These are phyloP conservation scores for Equus quagga DNA, from an alignment of 2,113 vertebrate genomes.

Conservation along the genomic window DNA sequence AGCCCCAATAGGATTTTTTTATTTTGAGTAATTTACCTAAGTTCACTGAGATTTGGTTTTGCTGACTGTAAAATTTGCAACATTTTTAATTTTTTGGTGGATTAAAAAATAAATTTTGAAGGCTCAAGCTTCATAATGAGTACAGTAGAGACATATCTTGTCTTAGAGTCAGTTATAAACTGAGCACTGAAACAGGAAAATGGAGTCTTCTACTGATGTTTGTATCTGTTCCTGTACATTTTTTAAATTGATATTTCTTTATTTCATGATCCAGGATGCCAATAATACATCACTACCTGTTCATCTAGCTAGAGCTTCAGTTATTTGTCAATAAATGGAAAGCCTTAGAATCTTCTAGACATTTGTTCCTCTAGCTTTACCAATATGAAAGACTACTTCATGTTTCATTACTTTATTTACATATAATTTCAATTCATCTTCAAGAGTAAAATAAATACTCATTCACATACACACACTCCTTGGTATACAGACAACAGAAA, in stretches of 20 bases:
- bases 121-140: not conserved
- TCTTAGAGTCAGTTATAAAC: not conserved
- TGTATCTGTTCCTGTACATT: not conserved
- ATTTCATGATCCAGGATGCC: not conserved
- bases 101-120: not conserved
- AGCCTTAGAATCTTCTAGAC: not conserved
- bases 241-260: not conserved
- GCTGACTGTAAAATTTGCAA: not conserved
- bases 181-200: not conserved
- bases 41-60: not conserved
- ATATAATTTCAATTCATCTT: not conserved
- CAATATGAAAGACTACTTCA: not conserved
- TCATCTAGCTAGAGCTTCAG: not conserved
- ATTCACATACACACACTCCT: not conserved
- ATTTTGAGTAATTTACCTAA: not conserved
- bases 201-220: not conserved
- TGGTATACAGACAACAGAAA: not conserved
- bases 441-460: not conserved
- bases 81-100: not conserved
- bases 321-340: not conserved
- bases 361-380: not conserved
- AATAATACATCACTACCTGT: not conserved
- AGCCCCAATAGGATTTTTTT: too few species aligned
- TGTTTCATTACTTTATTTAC: not conserved
- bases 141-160: not conserved